Percentiles rank a stretch among this genome's conserved stretches.
Evolutionary conservation across 2,797 vertebrate genomes (phyloP).

Genomic region (Artibeus jamaicensis): DNA sequence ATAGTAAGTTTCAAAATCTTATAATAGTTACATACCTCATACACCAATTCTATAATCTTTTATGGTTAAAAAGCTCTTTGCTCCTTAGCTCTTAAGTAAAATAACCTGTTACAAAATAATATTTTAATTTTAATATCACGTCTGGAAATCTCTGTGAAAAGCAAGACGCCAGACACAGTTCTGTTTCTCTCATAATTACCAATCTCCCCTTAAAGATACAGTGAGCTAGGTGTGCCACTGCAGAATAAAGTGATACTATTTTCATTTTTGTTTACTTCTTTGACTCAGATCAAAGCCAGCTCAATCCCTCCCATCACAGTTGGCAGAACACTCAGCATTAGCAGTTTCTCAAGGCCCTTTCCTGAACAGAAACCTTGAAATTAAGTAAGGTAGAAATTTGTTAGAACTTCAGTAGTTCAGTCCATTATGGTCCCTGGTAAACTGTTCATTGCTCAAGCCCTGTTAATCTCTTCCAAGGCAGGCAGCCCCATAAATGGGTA

Average conservation of each 20-base stretch:
- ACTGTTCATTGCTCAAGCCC: background rate
- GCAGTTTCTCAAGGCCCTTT: background rate
- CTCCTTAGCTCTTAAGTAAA: background rate
- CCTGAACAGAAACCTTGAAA: background rate
- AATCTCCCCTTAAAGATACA: background rate
- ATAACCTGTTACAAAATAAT: background rate
- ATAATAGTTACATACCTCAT: background rate
- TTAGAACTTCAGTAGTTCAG: background rate
- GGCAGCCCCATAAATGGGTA: background rate
- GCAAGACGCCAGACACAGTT: background rate
- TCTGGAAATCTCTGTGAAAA: slow-evolving; percentile 13
- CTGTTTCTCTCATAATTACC: background rate
- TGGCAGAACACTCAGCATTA: background rate
- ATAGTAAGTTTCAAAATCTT: background rate
- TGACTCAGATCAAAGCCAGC: background rate
- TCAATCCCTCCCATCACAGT: background rate
- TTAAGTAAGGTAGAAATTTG: background rate
- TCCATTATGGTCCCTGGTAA: background rate
- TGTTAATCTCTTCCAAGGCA: background rate
- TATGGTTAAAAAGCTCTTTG: background rate
- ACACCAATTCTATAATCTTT: background rate
- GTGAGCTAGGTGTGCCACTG: background rate
- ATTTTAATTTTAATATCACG: slow-evolving; percentile 30
- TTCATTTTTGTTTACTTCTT: background rate
- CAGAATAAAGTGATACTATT: background rate